Conservation (phyloP, 2,888 invertebrate genomes). For the Aradus depressus region DNA sequence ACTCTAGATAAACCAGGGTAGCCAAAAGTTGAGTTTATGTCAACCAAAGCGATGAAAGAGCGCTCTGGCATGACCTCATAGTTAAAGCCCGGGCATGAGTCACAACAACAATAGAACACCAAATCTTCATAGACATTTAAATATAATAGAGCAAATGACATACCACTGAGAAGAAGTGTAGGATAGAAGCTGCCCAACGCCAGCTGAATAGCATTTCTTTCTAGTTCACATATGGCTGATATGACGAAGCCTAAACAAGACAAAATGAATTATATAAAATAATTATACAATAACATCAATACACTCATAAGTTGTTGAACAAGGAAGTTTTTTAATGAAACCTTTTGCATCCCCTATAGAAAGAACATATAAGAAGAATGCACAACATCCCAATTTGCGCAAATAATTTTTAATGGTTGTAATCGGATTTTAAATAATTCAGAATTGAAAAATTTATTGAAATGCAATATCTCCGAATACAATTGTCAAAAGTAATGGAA, state of each 20-base stretch:
- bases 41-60: no score
- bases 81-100: neutral
- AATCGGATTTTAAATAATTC: no score
- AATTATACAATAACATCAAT: neutral
- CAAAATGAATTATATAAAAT: neutral
- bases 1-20: no score
- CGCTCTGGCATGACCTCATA: neutral
- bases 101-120: neutral
- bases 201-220: conserved; percentile 84
- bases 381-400: neutral
- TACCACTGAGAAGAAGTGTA: conserved; percentile 71
- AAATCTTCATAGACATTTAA: no score
- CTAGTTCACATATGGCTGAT: conserved; percentile 81
- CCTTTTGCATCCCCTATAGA: neutral
- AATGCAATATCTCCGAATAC: no score
- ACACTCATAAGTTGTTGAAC: neutral
- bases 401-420: neutral
- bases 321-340: neutral
- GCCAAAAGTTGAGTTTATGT: no score
- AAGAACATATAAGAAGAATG: neutral
- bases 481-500: no score
- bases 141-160: conserved; percentile 32
- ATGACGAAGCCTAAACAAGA: conserved; percentile 61
- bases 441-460: no score
- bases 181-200: conserved; percentile 93